Evolutionary conservation across 92 coral and sea anemone species (phyloP).

Genomic region (Parazoanthus darwini): DNA sequence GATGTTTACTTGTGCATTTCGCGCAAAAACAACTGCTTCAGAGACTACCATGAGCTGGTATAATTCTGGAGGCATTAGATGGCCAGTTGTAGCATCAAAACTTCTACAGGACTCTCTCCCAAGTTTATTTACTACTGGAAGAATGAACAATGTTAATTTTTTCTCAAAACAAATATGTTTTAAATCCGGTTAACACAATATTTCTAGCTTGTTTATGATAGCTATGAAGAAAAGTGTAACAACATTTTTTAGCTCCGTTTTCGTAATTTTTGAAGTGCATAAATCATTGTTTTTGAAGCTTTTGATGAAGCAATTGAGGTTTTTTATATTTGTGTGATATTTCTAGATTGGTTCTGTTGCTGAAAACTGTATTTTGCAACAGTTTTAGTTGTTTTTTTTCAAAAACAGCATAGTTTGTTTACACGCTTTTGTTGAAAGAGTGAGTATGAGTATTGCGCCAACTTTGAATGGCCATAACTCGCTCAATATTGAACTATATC

Average conservation of each 20-base stretch:
- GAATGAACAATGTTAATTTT: constrained; percentile 1
- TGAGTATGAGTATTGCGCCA: constrained; percentile 15
- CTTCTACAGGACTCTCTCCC: constrained; percentile 1
- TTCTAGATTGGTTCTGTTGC: constrained; percentile 9
- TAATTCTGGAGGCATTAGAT: constrained; percentile 6
- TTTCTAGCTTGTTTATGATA: not conserved
- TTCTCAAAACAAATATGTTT: not conserved
- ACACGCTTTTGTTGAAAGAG: constrained; percentile 7
- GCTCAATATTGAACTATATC: constrained; percentile 13
- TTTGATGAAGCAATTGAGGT: not conserved
- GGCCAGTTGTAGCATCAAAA: not conserved
- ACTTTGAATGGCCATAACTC: constrained; percentile 26
- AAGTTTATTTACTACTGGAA: constrained; percentile 12
- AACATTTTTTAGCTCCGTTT: not conserved
- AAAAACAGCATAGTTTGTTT: not conserved
- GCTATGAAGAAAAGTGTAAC: not conserved
- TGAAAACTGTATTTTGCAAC: constrained; percentile 15
- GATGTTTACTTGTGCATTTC: not conserved
- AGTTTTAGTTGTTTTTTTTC: not conserved
- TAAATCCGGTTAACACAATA: not conserved
- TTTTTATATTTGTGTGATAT: constrained; percentile 12
- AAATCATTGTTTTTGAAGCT: not conserved
- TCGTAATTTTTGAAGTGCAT: not conserved
- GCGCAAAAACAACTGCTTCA: constrained; percentile 3
- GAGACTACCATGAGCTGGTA: constrained; percentile 1